Conservation (phyloP, 2,113 vertebrate species). For the Xiphophorus hellerii region DNA sequence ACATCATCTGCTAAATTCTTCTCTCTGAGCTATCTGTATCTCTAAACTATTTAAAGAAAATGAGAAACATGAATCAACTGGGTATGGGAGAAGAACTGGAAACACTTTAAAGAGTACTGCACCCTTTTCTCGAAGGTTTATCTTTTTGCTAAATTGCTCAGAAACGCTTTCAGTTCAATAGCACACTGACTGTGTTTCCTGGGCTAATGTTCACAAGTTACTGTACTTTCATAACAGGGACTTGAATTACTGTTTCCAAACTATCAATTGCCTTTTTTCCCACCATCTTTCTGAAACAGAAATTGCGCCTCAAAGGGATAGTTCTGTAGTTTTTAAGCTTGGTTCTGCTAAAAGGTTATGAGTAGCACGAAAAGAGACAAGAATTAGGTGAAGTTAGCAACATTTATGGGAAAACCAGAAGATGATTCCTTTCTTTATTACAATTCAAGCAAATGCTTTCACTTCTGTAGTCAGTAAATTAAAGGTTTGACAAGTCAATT, state of each 20-base stretch:
- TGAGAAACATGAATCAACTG: slow-evolving; percentile 23
- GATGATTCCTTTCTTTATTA: background rate
- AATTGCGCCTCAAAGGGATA: background rate
- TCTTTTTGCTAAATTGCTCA: slow-evolving; percentile 32
- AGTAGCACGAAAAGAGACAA: background rate
- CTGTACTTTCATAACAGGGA: slow-evolving; percentile 4
- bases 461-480: background rate
- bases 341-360: background rate
- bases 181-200: slow-evolving; percentile 14
- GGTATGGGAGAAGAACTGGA: slow-evolving; percentile 7
- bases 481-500: background rate
- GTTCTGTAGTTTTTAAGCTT: background rate
- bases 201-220: slow-evolving; percentile 14
- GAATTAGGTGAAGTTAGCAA: background rate
- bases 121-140: slow-evolving; percentile 16
- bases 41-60: slow-evolving; percentile 38
- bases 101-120: slow-evolving; percentile 20
- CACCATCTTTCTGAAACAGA: slow-evolving; percentile 1
- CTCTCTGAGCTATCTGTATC: slow-evolving; percentile 18
- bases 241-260: slow-evolving; percentile 13
- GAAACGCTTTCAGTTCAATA: slow-evolving; percentile 23
- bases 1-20: slow-evolving; percentile 26
- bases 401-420: background rate
- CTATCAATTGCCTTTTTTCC: slow-evolving; percentile 1
- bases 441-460: background rate